Base-by-base conservation (phyloP, 2,888 invertebrate genomes). In the Cantharis rustica region DNA sequence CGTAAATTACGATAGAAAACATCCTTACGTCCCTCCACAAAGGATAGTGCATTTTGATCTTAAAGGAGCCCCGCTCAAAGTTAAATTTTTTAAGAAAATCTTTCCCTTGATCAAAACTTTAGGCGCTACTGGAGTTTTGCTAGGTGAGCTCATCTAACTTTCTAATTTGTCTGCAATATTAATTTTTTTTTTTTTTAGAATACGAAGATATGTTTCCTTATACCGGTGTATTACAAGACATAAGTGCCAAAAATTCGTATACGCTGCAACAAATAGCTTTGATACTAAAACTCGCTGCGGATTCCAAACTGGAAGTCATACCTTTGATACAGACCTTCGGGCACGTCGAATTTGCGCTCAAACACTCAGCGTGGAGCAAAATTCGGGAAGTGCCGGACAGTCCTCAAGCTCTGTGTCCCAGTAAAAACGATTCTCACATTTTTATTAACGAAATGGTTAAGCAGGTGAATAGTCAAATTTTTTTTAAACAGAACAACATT, bases 161-260 rank as follows among this genome's bases (percentile, higher is more conserved):
- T 31, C 11, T 3, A 2, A 11, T 23, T 66, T 1, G n/a, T 66
- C 23, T 66, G 10, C 2, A 7, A n/a, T 4, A 23, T 13, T 13
- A 20, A 20, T 4, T 11, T 20, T 13, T 66, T 20, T 15, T 47
- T 9, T 26, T 75, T 79, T 0, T 93, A 80, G 95, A 95, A 86
- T 95, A 95, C 89, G 95, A 95, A 88, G 95, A 95, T 84, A 95
- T 94, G 93, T 95, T 95, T 87, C 95, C 95, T 0, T 95, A 92
- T 87, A 88, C 87, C 69, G 93, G 92, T 0, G 83, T 86, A 1
- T 86, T 95, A 61, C 89, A 90, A 83, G 88, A 86, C 78, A 89
- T 90, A 76, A 88, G 89, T 74, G 93, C 90, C 0, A 89, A 88
- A 83, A 93, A 90, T 88, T 92, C 93, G 10, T 94, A 93, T 86